These are phyloP conservation scores for Syrista parreyssii DNA, from an alignment of 2,888 invertebrate genomes.

Conservation along the genomic window DNA sequence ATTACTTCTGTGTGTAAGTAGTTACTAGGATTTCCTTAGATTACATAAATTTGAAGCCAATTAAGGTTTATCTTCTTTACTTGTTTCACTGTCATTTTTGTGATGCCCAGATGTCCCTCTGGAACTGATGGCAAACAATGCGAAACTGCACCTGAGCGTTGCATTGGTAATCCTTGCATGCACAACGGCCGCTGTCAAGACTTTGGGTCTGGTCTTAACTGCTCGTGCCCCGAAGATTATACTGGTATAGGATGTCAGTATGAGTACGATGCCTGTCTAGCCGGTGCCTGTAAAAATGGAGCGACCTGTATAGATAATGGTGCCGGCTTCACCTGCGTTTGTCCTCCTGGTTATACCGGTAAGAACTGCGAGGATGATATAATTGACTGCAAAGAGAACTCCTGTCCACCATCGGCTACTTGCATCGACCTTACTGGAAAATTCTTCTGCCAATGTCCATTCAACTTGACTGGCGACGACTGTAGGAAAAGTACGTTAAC, in stretches of 20 bases:
- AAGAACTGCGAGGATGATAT: slow-evolving; percentile 93
- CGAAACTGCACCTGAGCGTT: slow-evolving; percentile 95
- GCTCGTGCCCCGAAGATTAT: slow-evolving; percentile 88
- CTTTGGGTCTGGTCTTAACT: slow-evolving; percentile 94
- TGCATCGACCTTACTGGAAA: slow-evolving; percentile 91
- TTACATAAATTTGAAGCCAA: slow-evolving; percentile 7
- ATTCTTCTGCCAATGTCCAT: slow-evolving; percentile 96
- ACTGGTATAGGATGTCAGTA: slow-evolving; percentile 93
- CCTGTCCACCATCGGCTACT: slow-evolving; percentile 92
- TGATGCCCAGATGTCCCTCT: slow-evolving; percentile 79
- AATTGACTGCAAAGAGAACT: slow-evolving; percentile 90
- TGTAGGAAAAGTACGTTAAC: slow-evolving; percentile 87
- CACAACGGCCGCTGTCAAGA: slow-evolving; percentile 96
- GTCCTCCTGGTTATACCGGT: slow-evolving; percentile 83
- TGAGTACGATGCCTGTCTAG: slow-evolving; percentile 92
- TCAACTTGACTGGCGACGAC: slow-evolving; percentile 95
- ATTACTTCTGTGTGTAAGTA: slow-evolving; percentile 90
- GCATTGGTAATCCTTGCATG: slow-evolving; percentile 92
- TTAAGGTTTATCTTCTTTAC: slow-evolving; percentile 23
- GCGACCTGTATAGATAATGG: slow-evolving; percentile 91
- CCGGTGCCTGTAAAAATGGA: slow-evolving; percentile 91
- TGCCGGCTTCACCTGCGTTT: slow-evolving; percentile 85
- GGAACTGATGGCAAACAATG: slow-evolving; percentile 98
- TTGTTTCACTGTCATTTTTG: slow-evolving; percentile 4
- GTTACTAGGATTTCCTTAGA: background rate